Evolutionary conservation across 1,140 invertebrate species (phyloP), one percentile per base, ranked within the genome.

Genomic region (Cydia pomonella): DNA sequence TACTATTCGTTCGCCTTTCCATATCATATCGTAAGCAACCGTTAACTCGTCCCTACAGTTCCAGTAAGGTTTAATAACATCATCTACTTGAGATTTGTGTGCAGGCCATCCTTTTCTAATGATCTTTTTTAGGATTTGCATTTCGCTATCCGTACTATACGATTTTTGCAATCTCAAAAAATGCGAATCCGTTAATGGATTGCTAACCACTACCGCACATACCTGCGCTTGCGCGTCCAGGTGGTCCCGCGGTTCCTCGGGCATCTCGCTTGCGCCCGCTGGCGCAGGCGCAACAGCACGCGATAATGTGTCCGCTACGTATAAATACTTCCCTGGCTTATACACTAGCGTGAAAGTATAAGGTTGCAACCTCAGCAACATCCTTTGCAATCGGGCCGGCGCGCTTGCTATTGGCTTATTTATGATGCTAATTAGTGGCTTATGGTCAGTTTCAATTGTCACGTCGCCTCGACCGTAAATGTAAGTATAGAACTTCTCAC

Each of bases 1-100:
- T 9, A 73, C 18, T 47, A 73, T 41, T 13, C 47, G 23, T 33
- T 59, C 16, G 23, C 79, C 76, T 74, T 82, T 83, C 64, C 80
- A 88, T 44, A 89, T 29, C 50, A 91, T 21, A n/a, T 79, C 80
- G 72, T 91, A 75, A 44, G 75, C 72, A 44, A 80, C 63, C 87
- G 29, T 76, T 53, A 75, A 87, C 72, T 82, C 77, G 47, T 66
- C 29, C 75, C 74, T 79, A n/a, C n/a, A 71, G 71, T 80, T 23
- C 73, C 73, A 73, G 62, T 73, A 73, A n/a, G 29, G 21, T 41
- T 33, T 59, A 16, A 73, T n/a, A 16, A 18, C 21, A 44, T 73
- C 5, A 2, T 73, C n/a, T 33, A 73, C 1, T n/a, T 63, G 13
- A 18, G 72, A 13, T 18, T 38, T 53, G 16, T 50, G 10, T 47